Base-by-base conservation (phyloP, 2,113 vertebrate genomes). In the Dipodomys ordii region DNA sequence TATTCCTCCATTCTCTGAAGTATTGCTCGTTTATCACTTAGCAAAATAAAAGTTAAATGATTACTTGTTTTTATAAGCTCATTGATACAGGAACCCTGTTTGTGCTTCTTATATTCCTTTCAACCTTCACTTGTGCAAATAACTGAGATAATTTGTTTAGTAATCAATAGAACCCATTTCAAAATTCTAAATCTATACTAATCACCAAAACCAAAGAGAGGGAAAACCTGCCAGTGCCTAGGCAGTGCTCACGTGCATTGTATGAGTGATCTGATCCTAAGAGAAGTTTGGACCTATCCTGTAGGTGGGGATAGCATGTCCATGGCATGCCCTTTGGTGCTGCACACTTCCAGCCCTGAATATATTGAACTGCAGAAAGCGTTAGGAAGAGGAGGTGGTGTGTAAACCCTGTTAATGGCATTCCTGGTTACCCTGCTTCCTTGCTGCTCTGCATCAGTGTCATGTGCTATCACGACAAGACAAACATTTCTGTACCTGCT, bases 151-250 rank as follows among this genome's bases (percentile, higher is more conserved):
- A 39, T 64, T 91, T 79, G 15, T 74, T 90, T 32, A 10, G 49
- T 72, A 44, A 65, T 84, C 69, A 9, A 73, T 49, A 65, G 49
- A 69, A 11, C 32, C 32, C n/a, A 49, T 93, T 85, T 69, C 35
- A 83, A 94, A 96, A 76, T 49, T 92, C 69, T 30, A n/a, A 74
- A 72, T 94, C 53, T 81, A 7, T 72, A 11, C 62, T 77, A 39
- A 73, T 87, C 67, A 53, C 88, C n/a, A 81, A 87, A 92, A 71
- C 39, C 76, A 69, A 57, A 69, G 5, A 23, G 10, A 27, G 27
- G 18, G 57, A 79, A 5, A 39, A 84, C 35, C 20, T 8, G 12
- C 35, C 19, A 49, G 46, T 81, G 60, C 60, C 67, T 73, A 46
- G 39, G 23, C 1, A 5, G 46, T 57, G 28, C 32, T 57, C 85